Evolutionary conservation across 2,888 invertebrate species (phyloP).

Genomic region (Harmothoe impar): DNA sequence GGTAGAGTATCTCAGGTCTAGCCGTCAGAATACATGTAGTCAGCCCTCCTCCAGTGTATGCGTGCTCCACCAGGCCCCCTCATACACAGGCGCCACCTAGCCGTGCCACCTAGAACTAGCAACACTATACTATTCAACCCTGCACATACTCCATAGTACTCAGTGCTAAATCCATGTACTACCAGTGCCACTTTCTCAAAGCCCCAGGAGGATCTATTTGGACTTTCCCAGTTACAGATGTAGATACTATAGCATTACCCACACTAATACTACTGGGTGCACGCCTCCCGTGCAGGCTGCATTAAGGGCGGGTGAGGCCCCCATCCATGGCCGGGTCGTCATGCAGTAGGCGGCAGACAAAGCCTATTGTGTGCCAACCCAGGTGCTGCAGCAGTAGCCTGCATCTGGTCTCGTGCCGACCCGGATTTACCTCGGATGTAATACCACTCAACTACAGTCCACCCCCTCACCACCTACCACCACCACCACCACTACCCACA

Average conservation of each 20-base stretch:
- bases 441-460: neutral
- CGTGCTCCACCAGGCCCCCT: neutral
- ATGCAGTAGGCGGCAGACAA: constrained; percentile 50
- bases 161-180: too few species aligned
- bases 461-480: neutral
- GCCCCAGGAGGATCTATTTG: neutral
- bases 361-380: constrained; percentile 56
- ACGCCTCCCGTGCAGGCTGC: neutral
- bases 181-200: neutral
- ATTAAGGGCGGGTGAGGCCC: neutral
- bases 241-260: neutral
- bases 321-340: neutral
- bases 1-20: neutral
- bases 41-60: too few species aligned
- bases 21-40: constrained; percentile 19
- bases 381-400: constrained; percentile 25
- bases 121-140: neutral
- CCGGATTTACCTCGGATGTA: constrained; percentile 48
- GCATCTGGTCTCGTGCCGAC: constrained; percentile 39
- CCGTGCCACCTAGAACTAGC: neutral
- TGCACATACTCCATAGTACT: too few species aligned
- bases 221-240: neutral
- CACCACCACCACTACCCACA: too few species aligned
- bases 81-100: neutral
- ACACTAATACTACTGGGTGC: neutral